Percentiles rank a stretch among this genome's conserved stretches.
phyloP scores from a whole-genome alignment of 2,797 vertebrate genomes.

The Notolabrus celidotus region DNA sequence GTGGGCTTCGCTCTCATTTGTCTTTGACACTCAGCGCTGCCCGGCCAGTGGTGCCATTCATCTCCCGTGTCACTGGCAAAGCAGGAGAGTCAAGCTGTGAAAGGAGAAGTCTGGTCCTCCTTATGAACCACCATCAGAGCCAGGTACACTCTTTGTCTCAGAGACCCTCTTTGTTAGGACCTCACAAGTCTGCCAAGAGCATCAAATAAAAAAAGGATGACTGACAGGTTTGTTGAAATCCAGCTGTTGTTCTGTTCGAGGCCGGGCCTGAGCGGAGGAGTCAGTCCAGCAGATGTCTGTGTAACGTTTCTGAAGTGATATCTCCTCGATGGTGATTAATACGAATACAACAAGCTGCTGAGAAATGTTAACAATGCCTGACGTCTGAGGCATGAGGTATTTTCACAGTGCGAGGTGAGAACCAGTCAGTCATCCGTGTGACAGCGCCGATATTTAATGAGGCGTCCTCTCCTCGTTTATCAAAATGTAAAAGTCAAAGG shows the following conservation, averaged over 20 bases:
- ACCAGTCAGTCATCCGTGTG: slow-evolving; percentile 18
- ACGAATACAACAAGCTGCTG: slow-evolving; percentile 9
- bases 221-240: slow-evolving; percentile 1
- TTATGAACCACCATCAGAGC: slow-evolving; percentile 25
- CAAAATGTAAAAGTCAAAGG: slow-evolving; percentile 11
- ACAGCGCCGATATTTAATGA: slow-evolving; percentile 34
- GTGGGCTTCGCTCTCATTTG: slow-evolving; percentile 79
- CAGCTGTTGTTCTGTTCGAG: slow-evolving; percentile 1
- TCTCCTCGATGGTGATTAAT: slow-evolving; percentile 16
- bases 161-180: slow-evolving; percentile 25
- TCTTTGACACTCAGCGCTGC: slow-evolving; percentile 75
- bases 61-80: slow-evolving; percentile 75
- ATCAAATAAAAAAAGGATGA: slow-evolving; percentile 12
- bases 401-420: slow-evolving; percentile 1
- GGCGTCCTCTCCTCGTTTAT: slow-evolving; percentile 21
- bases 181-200: slow-evolving; percentile 5
- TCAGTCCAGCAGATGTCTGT: not conserved
- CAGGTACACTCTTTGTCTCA: slow-evolving; percentile 47
- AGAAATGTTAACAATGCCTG: not conserved
- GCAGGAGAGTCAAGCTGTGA: slow-evolving; percentile 55
- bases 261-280: not conserved
- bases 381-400: slow-evolving; percentile 1
- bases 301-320: slow-evolving; percentile 1
- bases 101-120: slow-evolving; percentile 54
- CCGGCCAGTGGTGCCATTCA: slow-evolving; percentile 68